These are phyloP conservation scores for Ochropacha duplaris DNA, from an alignment of 2,888 invertebrate genomes.

Conservation along the genomic window DNA sequence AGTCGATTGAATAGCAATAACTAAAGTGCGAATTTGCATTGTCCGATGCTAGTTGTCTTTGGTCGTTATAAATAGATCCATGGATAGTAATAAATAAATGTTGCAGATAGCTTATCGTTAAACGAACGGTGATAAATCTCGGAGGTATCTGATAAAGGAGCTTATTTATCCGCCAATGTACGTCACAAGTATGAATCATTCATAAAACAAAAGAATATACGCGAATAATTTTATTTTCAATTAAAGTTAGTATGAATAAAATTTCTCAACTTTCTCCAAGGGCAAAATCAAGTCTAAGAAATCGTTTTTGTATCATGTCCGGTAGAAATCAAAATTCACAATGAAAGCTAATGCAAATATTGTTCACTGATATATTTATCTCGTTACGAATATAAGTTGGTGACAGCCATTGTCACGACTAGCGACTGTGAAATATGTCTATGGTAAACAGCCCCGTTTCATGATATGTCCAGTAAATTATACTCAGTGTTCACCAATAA, in stretches of 20 bases:
- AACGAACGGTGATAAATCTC: conserved; percentile 60
- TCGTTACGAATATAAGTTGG: conserved; percentile 57
- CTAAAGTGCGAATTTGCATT: conserved; percentile 64
- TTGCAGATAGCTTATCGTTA: conserved; percentile 57
- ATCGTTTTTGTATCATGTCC: background rate
- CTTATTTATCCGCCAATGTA: conserved; percentile 40
- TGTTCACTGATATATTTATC: conserved; percentile 38
- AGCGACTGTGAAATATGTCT: conserved; percentile 50
- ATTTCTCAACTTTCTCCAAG: background rate
- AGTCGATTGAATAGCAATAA: conserved; percentile 50
- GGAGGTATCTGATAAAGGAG: conserved; percentile 44
- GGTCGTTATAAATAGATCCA: conserved; percentile 59
- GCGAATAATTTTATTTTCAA: background rate
- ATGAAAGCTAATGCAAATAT: background rate
- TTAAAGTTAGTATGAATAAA: background rate
- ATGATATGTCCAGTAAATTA: conserved; percentile 53
- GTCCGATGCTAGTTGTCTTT: conserved; percentile 47
- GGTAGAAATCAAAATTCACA: background rate
- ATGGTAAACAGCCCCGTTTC: conserved; percentile 48
- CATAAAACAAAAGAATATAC: conserved; percentile 13
- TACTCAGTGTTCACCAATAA: conserved; percentile 48
- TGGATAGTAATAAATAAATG: conserved; percentile 57
- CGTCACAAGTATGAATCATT: conserved; percentile 33
- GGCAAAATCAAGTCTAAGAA: background rate
- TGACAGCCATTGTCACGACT: conserved; percentile 53